Evolutionary conservation across 2,113 vertebrate genomes (phyloP).

Genomic region (Festucalex cinctus): DNA sequence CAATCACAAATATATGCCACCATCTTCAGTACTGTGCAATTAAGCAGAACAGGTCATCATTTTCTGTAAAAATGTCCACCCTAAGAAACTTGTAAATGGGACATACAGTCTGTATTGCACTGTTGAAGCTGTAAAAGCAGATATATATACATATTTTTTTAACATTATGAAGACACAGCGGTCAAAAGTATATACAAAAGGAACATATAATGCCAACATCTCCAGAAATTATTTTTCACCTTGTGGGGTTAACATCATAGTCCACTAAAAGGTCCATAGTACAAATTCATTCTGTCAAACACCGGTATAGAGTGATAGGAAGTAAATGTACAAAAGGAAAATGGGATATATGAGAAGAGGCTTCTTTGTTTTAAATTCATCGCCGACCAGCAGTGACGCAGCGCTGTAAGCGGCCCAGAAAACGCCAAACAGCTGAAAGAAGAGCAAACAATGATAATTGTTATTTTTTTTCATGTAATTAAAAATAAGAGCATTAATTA

Average conservation of each 20-base stretch:
- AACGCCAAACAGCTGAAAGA: slow-evolving; percentile 88
- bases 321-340: slow-evolving; percentile 99
- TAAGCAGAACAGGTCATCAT: slow-evolving; percentile 5
- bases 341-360: slow-evolving; percentile 98
- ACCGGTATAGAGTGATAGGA: slow-evolving; percentile 98
- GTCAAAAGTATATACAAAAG: slow-evolving; percentile 80
- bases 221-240: slow-evolving; percentile 20
- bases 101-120: slow-evolving; percentile 14
- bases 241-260: slow-evolving; percentile 38
- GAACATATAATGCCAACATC: slow-evolving; percentile 64
- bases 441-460: background rate
- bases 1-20: slow-evolving; percentile 40
- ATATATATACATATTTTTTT: slow-evolving; percentile 74
- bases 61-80: background rate
- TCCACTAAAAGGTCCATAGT: slow-evolving; percentile 57
- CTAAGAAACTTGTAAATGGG: slow-evolving; percentile 1
- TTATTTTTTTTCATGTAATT: background rate
- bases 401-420: slow-evolving; percentile 99
- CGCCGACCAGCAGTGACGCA: slow-evolving; percentile 93
- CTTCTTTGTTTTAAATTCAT: slow-evolving; percentile 99
- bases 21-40: background rate
- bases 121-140: slow-evolving; percentile 54
- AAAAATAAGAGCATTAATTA: too few relatives aligned
- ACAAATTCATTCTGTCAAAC: slow-evolving; percentile 76
- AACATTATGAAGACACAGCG: slow-evolving; percentile 67